These are phyloP conservation scores for Pycnomerus fuliginosus DNA, from an alignment of 2,888 invertebrate species.

Conservation along the genomic window DNA sequence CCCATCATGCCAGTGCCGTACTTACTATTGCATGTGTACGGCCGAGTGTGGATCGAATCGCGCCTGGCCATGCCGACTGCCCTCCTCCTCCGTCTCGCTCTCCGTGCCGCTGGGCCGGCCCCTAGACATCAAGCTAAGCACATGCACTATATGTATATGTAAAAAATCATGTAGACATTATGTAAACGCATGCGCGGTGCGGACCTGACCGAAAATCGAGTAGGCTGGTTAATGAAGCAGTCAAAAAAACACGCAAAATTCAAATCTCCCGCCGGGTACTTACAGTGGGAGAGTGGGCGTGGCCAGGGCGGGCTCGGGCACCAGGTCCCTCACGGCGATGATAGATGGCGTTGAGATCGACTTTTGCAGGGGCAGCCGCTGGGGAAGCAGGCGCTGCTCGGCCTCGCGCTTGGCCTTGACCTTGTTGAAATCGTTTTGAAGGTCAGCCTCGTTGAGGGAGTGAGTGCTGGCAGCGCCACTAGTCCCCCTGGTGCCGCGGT, in stretches of 20 bases:
- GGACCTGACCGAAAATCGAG: no score
- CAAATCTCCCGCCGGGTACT: constrained; percentile 50
- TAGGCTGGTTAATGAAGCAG: no score
- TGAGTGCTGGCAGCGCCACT: constrained; percentile 67
- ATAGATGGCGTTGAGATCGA: constrained; percentile 90
- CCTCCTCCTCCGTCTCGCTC: constrained; percentile 75
- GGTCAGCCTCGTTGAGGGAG: constrained; percentile 84
- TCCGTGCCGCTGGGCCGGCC: constrained; percentile 66
- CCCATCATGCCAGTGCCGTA: no score
- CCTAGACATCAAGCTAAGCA: constrained; percentile 57
- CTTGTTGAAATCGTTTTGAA: constrained; percentile 76
- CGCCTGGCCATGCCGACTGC: constrained; percentile 53
- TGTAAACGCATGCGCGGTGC: no score
- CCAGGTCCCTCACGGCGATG: constrained; percentile 66
- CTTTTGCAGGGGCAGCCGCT: constrained; percentile 80
- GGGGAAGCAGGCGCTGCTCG: constrained; percentile 58
- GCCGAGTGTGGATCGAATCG: constrained; percentile 50
- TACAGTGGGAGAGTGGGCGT: constrained; percentile 61
- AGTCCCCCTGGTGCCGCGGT: constrained; percentile 54
- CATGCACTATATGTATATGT: constrained; percentile 55
- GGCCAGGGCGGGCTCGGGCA: constrained; percentile 57
- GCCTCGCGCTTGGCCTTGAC: constrained; percentile 63
- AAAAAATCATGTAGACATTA: no score
- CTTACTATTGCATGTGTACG: constrained; percentile 58
- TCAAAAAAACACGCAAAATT: no score